Evolutionary conservation across 1,140 invertebrate species (phyloP).

Genomic region (Drosophila suzukii): DNA sequence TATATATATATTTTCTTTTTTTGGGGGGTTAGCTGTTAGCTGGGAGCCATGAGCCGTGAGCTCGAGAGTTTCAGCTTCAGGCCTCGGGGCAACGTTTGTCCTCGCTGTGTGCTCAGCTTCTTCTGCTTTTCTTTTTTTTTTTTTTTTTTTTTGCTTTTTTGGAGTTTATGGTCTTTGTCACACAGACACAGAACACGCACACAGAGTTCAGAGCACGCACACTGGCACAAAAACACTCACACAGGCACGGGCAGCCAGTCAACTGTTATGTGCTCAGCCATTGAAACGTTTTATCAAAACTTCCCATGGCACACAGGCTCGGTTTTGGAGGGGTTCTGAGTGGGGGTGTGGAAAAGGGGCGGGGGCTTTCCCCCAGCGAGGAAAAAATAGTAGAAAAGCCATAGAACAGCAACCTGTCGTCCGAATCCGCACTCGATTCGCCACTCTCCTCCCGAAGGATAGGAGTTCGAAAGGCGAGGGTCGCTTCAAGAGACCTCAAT

Average conservation of each 20-base stretch:
- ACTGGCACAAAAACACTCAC: conserved; percentile 22
- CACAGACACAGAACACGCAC: conserved; percentile 52
- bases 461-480: background rate
- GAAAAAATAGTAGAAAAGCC: conserved; percentile 29
- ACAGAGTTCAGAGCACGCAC: conserved; percentile 26
- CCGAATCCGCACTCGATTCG: conserved; percentile 19
- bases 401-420: conserved; percentile 67
- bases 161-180: conserved; percentile 77
- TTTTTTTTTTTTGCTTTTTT: conserved; percentile 1
- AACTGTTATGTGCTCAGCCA: conserved; percentile 81
- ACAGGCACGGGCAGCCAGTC: conserved; percentile 72
- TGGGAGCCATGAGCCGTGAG: conserved; percentile 48
- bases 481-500: background rate
- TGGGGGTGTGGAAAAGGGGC: background rate
- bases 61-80: conserved; percentile 19
- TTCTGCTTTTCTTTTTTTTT: conserved; percentile 41
- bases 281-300: conserved; percentile 82
- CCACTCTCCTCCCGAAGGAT: background rate
- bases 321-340: background rate
- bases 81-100: conserved; percentile 52
- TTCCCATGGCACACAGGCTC: conserved; percentile 59
- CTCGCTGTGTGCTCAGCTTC: conserved; percentile 67
- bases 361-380: background rate
- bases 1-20: background rate
- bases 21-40: conserved; percentile 7